Evolutionary conservation across 2,888 invertebrate species (phyloP), one percentile per base, ranked within the genome.

Genomic region (Archaeoteleia sp.): DNA sequence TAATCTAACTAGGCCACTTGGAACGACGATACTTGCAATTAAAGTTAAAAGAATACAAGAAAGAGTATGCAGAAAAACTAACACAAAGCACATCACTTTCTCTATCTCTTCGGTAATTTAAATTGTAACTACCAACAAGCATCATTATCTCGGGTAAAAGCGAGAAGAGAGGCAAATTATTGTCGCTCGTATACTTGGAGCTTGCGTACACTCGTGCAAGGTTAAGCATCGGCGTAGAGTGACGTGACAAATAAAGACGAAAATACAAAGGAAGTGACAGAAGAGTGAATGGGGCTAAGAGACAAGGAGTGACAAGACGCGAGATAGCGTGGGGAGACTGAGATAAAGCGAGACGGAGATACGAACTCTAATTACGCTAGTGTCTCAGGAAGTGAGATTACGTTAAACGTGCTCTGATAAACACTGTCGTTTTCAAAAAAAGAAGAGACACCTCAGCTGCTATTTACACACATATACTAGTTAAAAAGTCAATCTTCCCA

Each of bases 341-440:
- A 42, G 46, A 25, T n/a, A n/a, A n/a, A n/a, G n/a, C n/a, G 15
- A 37, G 39, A 35, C 32, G n/a, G 17, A 40, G 57, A 45, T 40
- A 49, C 17, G 48, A 57, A 66, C 49, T 62, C 74, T 80, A 79
- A 80, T 80, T 80, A 80, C 78, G 71, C 72, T 71, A 80, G 75
- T 75, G 78, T 79, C 78, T 75, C 74, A 62, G 75, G 76, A 75
- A 73, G 73, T 68, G 76, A 76, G 78, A 80, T 81, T 79, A 80
- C 78, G 77, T 74, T 80, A 78, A 81, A 81, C 76, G 78, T 74
- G 75, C 73, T 58, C 75, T 76, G 80, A 81, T 80, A 81, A 81
- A 80, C 81, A 80, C 77, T 75, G 74, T 75, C 74, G 75, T 78
- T 79, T 79, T 77, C 75, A 27, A 58, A 54, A 55, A 35, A 35